Base-by-base conservation (phyloP, 2,888 invertebrate species). In the Mythimna impura region DNA sequence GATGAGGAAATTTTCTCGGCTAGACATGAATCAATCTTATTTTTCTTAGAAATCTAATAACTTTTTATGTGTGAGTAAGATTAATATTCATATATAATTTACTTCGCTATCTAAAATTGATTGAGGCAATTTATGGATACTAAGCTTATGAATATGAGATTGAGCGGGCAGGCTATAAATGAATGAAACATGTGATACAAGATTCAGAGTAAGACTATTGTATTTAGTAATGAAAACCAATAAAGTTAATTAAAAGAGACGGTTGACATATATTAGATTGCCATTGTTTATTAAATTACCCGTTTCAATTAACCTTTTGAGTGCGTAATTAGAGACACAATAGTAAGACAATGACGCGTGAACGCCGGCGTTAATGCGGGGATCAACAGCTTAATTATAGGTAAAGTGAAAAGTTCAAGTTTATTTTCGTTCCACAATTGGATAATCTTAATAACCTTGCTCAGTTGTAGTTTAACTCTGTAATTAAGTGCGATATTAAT, bases 401-500 rank as follows among this genome's bases (percentile, higher is more conserved):
- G 5, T 43, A 65, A 62, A 65, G 25, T 40, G 50, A 66, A 62
- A 17, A 62, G n/a, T 63, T 66, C 6, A 30, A 20, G 10, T 58
- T 63, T 50, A 66, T 63, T 60, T 52, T 64, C 57, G 30, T 17
- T n/a, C 22, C 43, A 58, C 25, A 70, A 60, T 82, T 81, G 47
- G 36, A 66, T 81, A 64, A 81, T 60, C 22, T 52, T 64, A 81
- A 60, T 52, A 78, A 58, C 79, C 82, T 68, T 72, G 67, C 71
- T 54, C 36, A 22, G 22, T 43, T 50, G 55, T 65, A 52, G 66
- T 63, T 69, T 69, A 55, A 30, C 34, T 58, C 25, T 54, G 43
- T 83, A 81, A 81, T 81, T 80, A 76, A 65, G 72, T 76, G 81
- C 62, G 64, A 67, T 55, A 79, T 70, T 63, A 71, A 73, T 60